Percentiles rank a stretch among this genome's conserved stretches.
Conservation (phyloP, 2,888 invertebrate species). For the Nemotelus nigrinus region DNA sequence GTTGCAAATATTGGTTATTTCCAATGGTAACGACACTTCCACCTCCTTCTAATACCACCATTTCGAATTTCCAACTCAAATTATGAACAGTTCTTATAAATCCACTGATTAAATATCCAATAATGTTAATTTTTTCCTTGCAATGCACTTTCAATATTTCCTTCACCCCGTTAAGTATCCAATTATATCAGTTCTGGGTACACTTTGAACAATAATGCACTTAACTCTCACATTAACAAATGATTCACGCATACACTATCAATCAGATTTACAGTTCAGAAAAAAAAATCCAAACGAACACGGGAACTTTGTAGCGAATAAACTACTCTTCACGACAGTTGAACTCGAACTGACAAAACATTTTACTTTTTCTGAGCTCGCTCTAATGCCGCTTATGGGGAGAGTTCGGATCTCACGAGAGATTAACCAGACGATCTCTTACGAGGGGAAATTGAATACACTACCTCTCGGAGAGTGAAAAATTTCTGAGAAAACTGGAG, state of each 20-base stretch:
- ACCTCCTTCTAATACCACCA: constrained; percentile 93
- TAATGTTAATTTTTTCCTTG: neutral
- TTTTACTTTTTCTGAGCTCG: constrained; percentile 15
- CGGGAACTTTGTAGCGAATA: neutral
- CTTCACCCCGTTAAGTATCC: constrained; percentile 52
- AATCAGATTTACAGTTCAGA: neutral
- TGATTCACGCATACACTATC: constrained; percentile 1
- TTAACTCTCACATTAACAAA: neutral
- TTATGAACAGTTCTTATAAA: neutral
- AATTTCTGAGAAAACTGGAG: no score
- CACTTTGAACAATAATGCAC: no score
- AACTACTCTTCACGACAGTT: constrained; percentile 61
- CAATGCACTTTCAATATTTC: neutral
- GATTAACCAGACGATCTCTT: neutral
- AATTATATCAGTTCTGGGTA: constrained; percentile 15
- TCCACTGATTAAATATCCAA: no score
- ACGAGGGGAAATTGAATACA: neutral
- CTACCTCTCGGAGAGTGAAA: neutral
- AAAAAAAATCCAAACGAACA: neutral
- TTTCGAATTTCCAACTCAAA: constrained; percentile 58
- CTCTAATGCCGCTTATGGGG: neutral
- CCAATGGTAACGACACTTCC: constrained; percentile 88
- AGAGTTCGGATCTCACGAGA: neutral
- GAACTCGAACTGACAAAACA: constrained; percentile 62
- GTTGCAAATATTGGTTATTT: constrained; percentile 94